Percentiles rank a stretch among this genome's conserved stretches.
phyloP scores from a whole-genome alignment of 2,888 invertebrate species.

The Eulithis testata region DNA sequence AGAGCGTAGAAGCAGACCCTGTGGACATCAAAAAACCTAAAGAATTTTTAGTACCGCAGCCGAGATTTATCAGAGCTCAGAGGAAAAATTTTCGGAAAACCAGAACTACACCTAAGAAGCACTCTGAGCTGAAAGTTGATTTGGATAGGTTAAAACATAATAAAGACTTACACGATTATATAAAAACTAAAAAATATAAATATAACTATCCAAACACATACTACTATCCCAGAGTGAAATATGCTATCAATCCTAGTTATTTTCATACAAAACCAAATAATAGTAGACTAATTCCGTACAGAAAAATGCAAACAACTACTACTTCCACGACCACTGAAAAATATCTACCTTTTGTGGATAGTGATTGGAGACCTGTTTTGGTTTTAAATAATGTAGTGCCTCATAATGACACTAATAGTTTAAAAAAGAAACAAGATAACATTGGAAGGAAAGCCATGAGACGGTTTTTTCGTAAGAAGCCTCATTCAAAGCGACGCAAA shows the following conservation, averaged over 20 bases:
- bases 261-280: slow-evolving; percentile 61
- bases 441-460: slow-evolving; percentile 26
- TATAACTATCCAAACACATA: slow-evolving; percentile 74
- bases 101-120: slow-evolving; percentile 72
- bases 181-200: slow-evolving; percentile 79
- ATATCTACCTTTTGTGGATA: slow-evolving; percentile 46
- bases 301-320: slow-evolving; percentile 49
- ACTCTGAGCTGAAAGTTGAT: slow-evolving; percentile 69
- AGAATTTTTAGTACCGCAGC: slow-evolving; percentile 74
- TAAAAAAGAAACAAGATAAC: slow-evolving; percentile 8
- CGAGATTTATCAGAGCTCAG: slow-evolving; percentile 70
- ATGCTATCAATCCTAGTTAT: slow-evolving; percentile 68
- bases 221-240: slow-evolving; percentile 76
- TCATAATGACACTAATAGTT: slow-evolving; percentile 42
- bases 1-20: slow-evolving; percentile 57
- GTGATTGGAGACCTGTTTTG: slow-evolving; percentile 73
- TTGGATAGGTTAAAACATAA: slow-evolving; percentile 73
- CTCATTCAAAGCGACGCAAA: slow-evolving; percentile 50
- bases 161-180: slow-evolving; percentile 75
- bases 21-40: slow-evolving; percentile 64
- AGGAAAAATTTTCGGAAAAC: slow-evolving; percentile 66
- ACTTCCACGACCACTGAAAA: slow-evolving; percentile 43
- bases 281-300: slow-evolving; percentile 63
- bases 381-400: slow-evolving; percentile 51
- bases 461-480: slow-evolving; percentile 49